These are phyloP conservation scores for Muscicapa comitata DNA, from an alignment of 2,797 vertebrate species.

Conservation along the genomic window DNA sequence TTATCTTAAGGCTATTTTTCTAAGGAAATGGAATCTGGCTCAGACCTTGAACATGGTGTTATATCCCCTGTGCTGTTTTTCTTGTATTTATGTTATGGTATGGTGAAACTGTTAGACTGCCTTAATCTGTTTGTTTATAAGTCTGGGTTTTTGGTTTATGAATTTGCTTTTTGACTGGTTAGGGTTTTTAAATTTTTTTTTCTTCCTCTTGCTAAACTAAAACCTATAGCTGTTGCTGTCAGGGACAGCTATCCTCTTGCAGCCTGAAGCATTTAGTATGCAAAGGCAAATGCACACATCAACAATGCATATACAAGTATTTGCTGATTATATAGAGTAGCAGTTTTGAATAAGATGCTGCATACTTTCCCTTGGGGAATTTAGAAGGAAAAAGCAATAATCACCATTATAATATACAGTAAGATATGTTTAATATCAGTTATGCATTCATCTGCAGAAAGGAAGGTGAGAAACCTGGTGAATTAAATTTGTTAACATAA, in stretches of 20 bases:
- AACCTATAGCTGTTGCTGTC: neutral
- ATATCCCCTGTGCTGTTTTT: neutral
- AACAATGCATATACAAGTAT: neutral
- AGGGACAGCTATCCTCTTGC: neutral
- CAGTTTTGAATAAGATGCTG: neutral
- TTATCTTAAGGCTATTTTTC: slow-evolving; percentile 2
- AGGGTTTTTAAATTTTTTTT: neutral
- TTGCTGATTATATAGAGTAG: neutral
- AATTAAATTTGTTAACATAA: neutral
- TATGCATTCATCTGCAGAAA: neutral
- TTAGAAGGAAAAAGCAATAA: neutral
- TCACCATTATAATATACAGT: neutral
- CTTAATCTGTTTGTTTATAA: neutral
- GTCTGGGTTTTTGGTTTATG: neutral
- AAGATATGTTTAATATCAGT: neutral
- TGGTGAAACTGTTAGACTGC: neutral
- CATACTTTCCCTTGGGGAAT: neutral
- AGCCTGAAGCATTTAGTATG: neutral
- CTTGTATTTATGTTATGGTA: neutral
- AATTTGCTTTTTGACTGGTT: neutral
- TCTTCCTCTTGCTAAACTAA: neutral
- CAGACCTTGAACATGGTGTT: neutral
- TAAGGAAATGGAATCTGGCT: neutral
- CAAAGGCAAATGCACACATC: neutral
- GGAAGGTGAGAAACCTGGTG: neutral